Percentiles rank a stretch among this genome's conserved stretches.
These are phyloP conservation scores for Manacus vitellinus DNA, from an alignment of 2,113 vertebrate genomes.

Conservation along the genomic window DNA sequence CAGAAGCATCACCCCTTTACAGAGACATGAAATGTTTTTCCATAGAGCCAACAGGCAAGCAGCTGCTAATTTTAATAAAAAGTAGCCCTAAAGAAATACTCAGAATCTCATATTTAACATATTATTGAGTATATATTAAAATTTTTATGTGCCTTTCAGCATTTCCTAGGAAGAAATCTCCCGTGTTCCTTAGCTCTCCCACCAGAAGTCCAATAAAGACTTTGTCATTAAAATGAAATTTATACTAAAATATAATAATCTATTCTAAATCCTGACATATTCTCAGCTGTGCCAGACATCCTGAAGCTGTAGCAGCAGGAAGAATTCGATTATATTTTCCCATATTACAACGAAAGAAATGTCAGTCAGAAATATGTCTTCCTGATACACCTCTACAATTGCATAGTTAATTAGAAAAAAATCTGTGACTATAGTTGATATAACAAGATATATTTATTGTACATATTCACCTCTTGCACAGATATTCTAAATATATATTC, in stretches of 20 bases:
- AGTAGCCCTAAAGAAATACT: not conserved
- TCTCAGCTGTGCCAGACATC: not conserved
- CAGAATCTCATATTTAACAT: not conserved
- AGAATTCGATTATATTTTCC: not conserved
- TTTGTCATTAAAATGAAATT: not conserved
- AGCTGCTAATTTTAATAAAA: not conserved
- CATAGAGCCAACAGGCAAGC: not conserved
- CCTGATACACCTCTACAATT: not conserved
- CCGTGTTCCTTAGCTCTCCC: not conserved
- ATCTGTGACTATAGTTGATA: not conserved
- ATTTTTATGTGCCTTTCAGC: constrained; percentile 53
- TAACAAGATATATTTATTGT: not conserved
- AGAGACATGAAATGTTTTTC: not conserved
- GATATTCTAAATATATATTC: constrained; percentile 11
- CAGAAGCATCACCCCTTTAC: not conserved
- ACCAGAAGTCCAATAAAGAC: not conserved
- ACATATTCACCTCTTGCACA: constrained; percentile 14
- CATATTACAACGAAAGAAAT: not conserved
- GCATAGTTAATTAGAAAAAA: not conserved
- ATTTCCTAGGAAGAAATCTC: not conserved
- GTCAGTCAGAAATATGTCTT: not conserved
- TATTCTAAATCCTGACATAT: not conserved
- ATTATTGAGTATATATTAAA: not conserved
- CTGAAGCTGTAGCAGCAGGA: not conserved
- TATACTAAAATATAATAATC: not conserved